Conservation (phyloP, 1,140 invertebrate genomes). For the Formica exsecta region DNA sequence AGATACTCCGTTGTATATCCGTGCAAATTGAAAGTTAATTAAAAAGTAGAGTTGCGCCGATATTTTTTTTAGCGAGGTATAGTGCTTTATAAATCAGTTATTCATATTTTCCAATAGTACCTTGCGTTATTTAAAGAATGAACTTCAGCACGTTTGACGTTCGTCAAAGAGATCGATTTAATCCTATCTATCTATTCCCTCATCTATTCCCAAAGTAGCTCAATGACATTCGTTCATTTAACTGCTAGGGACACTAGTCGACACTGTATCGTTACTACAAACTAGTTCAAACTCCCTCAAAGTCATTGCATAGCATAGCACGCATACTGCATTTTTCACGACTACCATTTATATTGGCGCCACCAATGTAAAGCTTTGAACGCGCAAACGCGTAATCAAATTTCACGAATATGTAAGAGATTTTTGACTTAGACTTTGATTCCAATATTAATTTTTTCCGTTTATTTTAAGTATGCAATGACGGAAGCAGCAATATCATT, state of each 20-base stretch:
- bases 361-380: conserved; percentile 22
- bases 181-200: no score
- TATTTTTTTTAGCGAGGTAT: conserved; percentile 7
- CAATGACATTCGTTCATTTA: conserved; percentile 51
- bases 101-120: conserved; percentile 5
- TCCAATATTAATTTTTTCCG: conserved; percentile 51
- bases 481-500: conserved; percentile 11
- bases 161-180: conserved; percentile 21
- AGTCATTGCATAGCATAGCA: conserved; percentile 53
- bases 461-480: neutral
- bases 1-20: no score
- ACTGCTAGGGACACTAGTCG: conserved; percentile 10
- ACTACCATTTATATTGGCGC: conserved; percentile 49
- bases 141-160: neutral
- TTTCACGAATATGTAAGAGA: conserved; percentile 59
- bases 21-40: neutral
- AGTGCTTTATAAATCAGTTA: neutral
- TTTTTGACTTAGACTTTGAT: conserved; percentile 1
- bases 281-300: conserved; percentile 60
- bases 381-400: conserved; percentile 50
- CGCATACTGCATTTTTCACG: conserved; percentile 51
- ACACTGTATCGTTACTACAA: conserved; percentile 9
- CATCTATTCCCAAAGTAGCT: conserved; percentile 2
- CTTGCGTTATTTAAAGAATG: conserved; percentile 31
- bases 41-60: neutral